Conservation (phyloP, 1,140 invertebrate species). For the Bombus sibiricus region DNA sequence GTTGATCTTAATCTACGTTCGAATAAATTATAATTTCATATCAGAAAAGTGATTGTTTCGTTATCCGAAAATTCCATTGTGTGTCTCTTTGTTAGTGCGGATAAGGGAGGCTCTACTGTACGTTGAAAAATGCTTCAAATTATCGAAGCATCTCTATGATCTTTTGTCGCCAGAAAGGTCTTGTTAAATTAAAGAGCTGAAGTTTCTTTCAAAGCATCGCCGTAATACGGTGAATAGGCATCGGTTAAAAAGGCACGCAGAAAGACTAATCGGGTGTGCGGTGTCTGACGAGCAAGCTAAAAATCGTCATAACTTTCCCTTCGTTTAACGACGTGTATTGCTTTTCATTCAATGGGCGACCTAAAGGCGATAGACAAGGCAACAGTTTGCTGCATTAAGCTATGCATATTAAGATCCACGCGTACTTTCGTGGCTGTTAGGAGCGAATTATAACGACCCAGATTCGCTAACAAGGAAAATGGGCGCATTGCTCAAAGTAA, state of each 20-base stretch:
- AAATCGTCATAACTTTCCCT: slow-evolving; percentile 66
- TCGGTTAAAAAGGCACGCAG: slow-evolving; percentile 7
- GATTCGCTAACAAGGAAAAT: slow-evolving; percentile 40
- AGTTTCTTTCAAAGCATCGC: not conserved
- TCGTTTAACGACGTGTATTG: slow-evolving; percentile 13
- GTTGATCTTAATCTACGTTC: too few species aligned
- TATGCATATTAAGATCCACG: slow-evolving; percentile 60
- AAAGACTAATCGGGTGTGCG: not conserved
- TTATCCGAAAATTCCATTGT: too few species aligned
- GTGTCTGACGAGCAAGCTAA: not conserved
- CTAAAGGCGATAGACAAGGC: slow-evolving; percentile 22
- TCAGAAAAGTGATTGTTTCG: too few species aligned
- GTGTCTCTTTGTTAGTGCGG: too few species aligned
- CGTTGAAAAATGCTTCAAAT: too few species aligned
- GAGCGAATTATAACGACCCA: slow-evolving; percentile 51
- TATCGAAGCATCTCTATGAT: not conserved
- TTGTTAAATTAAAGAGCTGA: not conserved
- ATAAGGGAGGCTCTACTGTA: too few species aligned
- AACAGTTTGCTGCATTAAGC: slow-evolving; percentile 29
- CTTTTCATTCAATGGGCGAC: slow-evolving; percentile 55
- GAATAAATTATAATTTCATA: too few species aligned
- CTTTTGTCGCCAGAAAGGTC: not conserved
- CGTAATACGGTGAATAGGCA: not conserved
- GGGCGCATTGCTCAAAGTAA: slow-evolving; percentile 7
- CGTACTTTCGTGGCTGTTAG: slow-evolving; percentile 47